Evolutionary conservation across 92 coral and sea anemone genomes (phyloP), one percentile per base, ranked within the genome.

Genomic region (Epizoanthus scotinus): DNA sequence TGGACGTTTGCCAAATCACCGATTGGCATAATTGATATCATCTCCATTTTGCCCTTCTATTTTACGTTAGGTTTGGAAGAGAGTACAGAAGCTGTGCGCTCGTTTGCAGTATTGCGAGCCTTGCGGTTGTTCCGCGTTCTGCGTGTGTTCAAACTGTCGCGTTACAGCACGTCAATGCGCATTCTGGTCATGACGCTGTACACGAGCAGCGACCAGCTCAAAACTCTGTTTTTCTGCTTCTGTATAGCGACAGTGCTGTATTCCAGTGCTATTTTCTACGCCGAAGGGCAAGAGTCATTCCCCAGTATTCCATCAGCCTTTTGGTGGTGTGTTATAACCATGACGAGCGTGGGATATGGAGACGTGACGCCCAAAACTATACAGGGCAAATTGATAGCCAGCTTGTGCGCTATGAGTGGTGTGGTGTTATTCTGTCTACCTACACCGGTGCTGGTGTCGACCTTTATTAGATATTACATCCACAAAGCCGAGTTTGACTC

Each of bases 271-370:
- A 95, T 95, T 26, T 95, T 73, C 63, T 95, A 93, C 75, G 99
- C 93, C 38, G 98, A 94, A 61, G 83, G 83, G 14, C 61, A 54
- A 29, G 77, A 86, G 9, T 87, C 84, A 34, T 85, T 91, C 68
- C 84, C 93, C 34, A 95, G 99, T 72, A 95, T 95, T 57, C 99
- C 99, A 42, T 94, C 88, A 71, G 86, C 99, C 18, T 91, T 95
- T 74, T 95, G 99, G 99, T 95, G 99, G 98, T 88, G 91, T 7
- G 83, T 95, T 13, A 93, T 95, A 56, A 95, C 99, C 10, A 95
- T 95, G 99, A 95, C 99, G 5, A 89, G 96, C 29, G 99, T 95
- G 3, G 99, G 99, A 0, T 95, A 95, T 55, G 99, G 99, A 2
- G 99, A 95, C 28, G 88, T 93, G 47, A 91, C 83, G 5, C 99